Evolutionary conservation across 2,797 vertebrate genomes (phyloP).

Genomic region (Glossophaga mutica): DNA sequence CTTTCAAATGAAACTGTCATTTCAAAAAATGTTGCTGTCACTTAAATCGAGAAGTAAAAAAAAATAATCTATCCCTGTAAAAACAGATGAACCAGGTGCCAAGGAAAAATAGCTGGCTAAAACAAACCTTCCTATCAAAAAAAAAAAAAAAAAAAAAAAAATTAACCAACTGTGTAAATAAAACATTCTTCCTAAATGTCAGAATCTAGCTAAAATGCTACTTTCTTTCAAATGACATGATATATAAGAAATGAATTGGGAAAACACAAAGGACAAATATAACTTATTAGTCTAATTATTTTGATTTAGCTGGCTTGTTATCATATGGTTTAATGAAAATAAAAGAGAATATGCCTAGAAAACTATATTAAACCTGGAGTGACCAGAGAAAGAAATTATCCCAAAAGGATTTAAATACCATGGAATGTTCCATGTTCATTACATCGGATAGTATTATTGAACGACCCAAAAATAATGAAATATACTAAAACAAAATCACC

Average conservation of each 20-base stretch:
- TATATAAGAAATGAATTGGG: not conserved
- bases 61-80: slow-evolving; percentile 17
- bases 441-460: not conserved
- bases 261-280: slow-evolving; percentile 18
- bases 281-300: not conserved
- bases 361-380: not conserved
- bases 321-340: not conserved
- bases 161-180: slow-evolving; percentile 52
- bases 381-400: not conserved
- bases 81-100: slow-evolving; percentile 10
- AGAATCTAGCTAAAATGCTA: not conserved
- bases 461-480: not conserved
- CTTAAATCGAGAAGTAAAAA: not conserved
- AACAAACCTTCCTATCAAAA: not conserved
- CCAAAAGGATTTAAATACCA: not conserved
- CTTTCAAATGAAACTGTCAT: slow-evolving; percentile 40
- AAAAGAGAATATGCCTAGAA: not conserved
- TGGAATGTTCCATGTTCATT: not conserved
- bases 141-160: not conserved
- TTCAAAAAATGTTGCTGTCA: slow-evolving; percentile 36
- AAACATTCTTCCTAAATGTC: slow-evolving; percentile 26
- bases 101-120: not conserved
- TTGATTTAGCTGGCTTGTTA: not conserved
- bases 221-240: slow-evolving; percentile 27
- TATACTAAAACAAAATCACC: not conserved